phyloP scores from a whole-genome alignment of 2,113 vertebrate genomes.

The Triplophysa tibetana region DNA sequence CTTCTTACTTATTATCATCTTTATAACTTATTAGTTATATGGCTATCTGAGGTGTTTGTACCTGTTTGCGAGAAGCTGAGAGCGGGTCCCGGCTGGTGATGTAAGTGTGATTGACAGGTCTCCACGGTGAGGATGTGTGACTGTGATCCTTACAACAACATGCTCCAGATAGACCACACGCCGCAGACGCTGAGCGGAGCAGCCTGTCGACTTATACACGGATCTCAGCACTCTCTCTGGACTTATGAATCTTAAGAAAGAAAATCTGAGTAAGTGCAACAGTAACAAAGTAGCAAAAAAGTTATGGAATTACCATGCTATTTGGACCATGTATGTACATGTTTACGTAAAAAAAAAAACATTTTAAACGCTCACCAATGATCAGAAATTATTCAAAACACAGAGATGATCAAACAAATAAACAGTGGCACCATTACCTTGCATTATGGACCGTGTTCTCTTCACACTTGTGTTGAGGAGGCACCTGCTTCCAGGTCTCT shows the following conservation, averaged over 20 bases:
- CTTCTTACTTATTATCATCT: too few relatives aligned
- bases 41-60: conserved; percentile 59
- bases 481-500: conserved; percentile 87
- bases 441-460: conserved; percentile 83
- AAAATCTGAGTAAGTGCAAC: not conserved
- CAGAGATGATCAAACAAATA: not conserved
- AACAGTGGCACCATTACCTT: conserved; percentile 76
- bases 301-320: too few relatives aligned
- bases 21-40: too few relatives aligned
- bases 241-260: conserved; percentile 78
- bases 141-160: conserved; percentile 83
- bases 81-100: conserved; percentile 91
- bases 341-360: too few relatives aligned
- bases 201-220: conserved; percentile 83
- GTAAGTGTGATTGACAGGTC: conserved; percentile 91
- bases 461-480: conserved; percentile 87
- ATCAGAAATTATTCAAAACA: too few relatives aligned
- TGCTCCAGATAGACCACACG: conserved; percentile 90
- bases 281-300: too few relatives aligned
- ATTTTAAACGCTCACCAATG: too few relatives aligned
- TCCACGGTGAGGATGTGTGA: conserved; percentile 85
- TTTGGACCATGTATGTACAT: too few relatives aligned
- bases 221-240: conserved; percentile 80
- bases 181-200: conserved; percentile 76
- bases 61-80: conserved; percentile 91